phyloP scores from a whole-genome alignment of 2,797 vertebrate species.

The Euthynnus affinis region DNA sequence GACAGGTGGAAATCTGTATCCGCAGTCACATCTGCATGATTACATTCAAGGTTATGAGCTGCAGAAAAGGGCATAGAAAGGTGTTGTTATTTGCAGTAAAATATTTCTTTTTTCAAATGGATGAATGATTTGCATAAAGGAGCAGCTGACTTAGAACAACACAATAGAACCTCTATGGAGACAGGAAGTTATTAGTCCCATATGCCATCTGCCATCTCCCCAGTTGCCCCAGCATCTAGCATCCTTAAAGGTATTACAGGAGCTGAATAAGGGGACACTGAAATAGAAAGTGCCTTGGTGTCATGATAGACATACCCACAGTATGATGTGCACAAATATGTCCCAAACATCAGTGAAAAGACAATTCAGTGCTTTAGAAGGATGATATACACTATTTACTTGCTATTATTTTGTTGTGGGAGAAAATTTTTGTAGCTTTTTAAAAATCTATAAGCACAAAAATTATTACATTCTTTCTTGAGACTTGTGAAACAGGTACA shows the following conservation, averaged over 20 bases:
- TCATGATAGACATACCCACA: neutral
- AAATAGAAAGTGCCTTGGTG: neutral
- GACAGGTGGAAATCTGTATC: slow-evolving; percentile 18
- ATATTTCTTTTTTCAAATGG: neutral
- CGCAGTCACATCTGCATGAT: neutral
- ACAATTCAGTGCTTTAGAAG: neutral
- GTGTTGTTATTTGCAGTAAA: neutral
- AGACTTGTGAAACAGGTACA: neutral
- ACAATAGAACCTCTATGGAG: neutral
- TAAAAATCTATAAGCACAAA: neutral
- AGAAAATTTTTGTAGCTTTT: neutral
- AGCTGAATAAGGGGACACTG: neutral
- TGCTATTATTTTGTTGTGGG: neutral
- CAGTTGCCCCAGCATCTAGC: neutral
- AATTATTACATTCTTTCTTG: neutral
- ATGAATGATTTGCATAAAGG: neutral
- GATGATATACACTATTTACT: neutral
- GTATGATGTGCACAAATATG: neutral
- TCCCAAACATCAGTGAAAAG: neutral
- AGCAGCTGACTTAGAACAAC: too few relatives aligned
- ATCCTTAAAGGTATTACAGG: neutral
- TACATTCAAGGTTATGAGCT: slow-evolving; percentile 10
- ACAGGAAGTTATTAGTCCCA: neutral
- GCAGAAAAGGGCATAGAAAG: neutral
- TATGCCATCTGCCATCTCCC: neutral